Conservation (phyloP, 2,797 vertebrate species). For the Intellagama lesueurii region DNA sequence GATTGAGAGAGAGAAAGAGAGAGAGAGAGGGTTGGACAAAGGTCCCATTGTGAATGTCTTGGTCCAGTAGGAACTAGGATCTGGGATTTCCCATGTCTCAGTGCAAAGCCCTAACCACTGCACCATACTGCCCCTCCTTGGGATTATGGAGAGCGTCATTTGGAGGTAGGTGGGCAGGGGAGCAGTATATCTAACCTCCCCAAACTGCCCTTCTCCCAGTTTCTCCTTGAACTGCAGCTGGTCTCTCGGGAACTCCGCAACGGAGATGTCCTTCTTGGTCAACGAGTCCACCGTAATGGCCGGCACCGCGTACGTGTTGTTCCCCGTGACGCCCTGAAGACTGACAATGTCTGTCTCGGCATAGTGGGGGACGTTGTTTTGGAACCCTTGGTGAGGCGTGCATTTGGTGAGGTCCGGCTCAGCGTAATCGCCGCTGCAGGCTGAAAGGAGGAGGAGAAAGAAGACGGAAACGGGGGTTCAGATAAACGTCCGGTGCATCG, state of each 20-base stretch:
- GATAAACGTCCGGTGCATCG: not conserved
- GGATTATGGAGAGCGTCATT: too few relatives aligned
- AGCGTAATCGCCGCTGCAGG: slow-evolving; percentile 84
- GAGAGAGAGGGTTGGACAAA: too few relatives aligned
- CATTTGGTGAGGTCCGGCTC: slow-evolving; percentile 88
- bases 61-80: too few relatives aligned
- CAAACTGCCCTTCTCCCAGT: slow-evolving; percentile 77
- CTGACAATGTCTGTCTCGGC: slow-evolving; percentile 87
- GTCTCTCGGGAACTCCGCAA: slow-evolving; percentile 33
- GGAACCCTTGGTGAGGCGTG: slow-evolving; percentile 87
- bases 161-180: not conserved
- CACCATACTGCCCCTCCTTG: not conserved
- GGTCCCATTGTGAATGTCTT: too few relatives aligned
- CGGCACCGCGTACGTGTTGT: slow-evolving; percentile 89
- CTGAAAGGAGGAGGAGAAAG: slow-evolving; percentile 61
- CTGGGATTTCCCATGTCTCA: too few relatives aligned
- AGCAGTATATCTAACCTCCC: slow-evolving; percentile 80
- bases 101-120: too few relatives aligned
- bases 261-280: slow-evolving; percentile 86
- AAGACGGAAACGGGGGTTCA: too few relatives aligned
- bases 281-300: slow-evolving; percentile 88
- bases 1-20: too few relatives aligned
- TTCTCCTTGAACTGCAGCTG: slow-evolving; percentile 56
- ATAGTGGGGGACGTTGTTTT: slow-evolving; percentile 85
- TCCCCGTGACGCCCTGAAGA: slow-evolving; percentile 88